Evolutionary conservation across 2,113 vertebrate species (phyloP).

Genomic region (Mus spicilegus): DNA sequence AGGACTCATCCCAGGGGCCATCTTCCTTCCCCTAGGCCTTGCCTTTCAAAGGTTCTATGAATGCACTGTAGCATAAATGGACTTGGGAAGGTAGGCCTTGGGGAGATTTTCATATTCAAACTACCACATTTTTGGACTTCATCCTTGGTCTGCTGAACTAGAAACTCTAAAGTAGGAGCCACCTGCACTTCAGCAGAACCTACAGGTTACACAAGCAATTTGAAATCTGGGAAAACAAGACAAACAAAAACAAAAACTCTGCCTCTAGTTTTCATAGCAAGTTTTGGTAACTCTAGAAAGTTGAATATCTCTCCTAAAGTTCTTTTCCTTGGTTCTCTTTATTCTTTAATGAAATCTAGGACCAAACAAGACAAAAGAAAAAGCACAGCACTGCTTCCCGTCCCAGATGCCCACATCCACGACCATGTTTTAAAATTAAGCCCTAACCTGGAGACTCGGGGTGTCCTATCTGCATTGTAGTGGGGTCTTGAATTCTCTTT

Average conservation of each 20-base stretch:
- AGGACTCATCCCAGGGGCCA: background rate
- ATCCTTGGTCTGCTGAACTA: background rate
- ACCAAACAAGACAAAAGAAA: background rate
- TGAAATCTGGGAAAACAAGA: background rate
- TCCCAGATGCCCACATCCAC: background rate
- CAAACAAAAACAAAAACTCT: background rate
- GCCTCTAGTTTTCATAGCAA: constrained; percentile 4
- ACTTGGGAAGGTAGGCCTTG: too few species aligned
- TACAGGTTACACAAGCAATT: background rate
- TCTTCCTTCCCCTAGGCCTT: background rate
- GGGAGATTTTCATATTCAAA: background rate
- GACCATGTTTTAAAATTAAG: background rate
- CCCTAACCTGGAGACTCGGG: constrained; percentile 11
- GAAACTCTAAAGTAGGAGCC: background rate
- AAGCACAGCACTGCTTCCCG: background rate
- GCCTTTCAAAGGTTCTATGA: background rate
- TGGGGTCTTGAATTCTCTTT: background rate
- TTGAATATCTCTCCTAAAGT: background rate
- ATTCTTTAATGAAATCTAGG: constrained; percentile 30
- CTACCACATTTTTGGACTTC: background rate
- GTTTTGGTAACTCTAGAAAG: background rate
- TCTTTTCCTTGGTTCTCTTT: background rate
- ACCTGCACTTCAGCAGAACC: background rate
- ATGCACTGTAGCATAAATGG: background rate
- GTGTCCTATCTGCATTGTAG: background rate